Base-by-base conservation (phyloP, 2,797 vertebrate genomes). In the Crenuchus spilurus region DNA sequence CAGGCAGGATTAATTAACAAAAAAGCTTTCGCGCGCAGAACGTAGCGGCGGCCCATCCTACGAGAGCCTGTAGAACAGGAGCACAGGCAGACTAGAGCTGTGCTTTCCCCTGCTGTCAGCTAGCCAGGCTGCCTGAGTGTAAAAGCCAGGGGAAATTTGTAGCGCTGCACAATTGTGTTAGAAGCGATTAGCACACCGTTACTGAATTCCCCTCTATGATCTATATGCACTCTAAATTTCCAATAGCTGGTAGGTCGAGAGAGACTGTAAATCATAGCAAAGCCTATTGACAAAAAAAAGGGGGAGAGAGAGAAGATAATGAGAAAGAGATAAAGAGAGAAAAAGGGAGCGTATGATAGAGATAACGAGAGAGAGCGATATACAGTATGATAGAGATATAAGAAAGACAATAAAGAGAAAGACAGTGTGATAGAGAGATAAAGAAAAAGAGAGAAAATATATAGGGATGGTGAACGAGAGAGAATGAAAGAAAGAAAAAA, bases 221-320 rank as follows among this genome's bases (percentile, higher is more conserved):
- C 88, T 90, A 91, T 89, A 87, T 87, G 85, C 88, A 88, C 86
- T 90, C 86, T 87, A 86, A 82, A 88, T 90, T 90, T 89, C 88
- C 89, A 88, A 88, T 87, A 87, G 89, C 88, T 86, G 85, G 79
- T 35, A 80, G 86, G 84, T 84, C 78, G 82, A 85, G 85, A 86
- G 79, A 84, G 83, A 85, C 87, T 84, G 88, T 91, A 90, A 91
- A 90, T 92, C 90, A 92, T 79, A 82, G 86, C 85, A 77, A 80
- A 86, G 84, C 85, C 80, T 83, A 82, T 49, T 48, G 60, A 6
- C 16, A 48, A 72, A 55, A 41, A 51, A 28, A 18, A 24, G 14
- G 31, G 48, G 71, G 52, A 71, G 48, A 75, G 22, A 13, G 72
- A 35, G 18, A 73, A 9, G 55, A 37, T 31, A 54, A 31, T 22